Conservation (phyloP, 1,140 invertebrate species). For the Augochlora pura region DNA sequence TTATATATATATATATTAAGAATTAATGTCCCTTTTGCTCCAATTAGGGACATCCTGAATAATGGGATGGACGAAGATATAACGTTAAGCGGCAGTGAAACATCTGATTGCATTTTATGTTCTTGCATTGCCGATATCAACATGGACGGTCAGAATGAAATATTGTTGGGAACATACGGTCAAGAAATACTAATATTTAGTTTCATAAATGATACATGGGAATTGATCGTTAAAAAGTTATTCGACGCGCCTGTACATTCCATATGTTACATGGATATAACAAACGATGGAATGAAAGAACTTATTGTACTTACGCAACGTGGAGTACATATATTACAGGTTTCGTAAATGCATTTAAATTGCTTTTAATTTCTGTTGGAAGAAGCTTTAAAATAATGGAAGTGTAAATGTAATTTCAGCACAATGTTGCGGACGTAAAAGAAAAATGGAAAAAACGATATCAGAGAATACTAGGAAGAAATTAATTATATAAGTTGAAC, state of each 20-base stretch:
- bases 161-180: conserved; percentile 86
- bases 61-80: conserved; percentile 81
- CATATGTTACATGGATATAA: conserved; percentile 84
- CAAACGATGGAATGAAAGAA: conserved; percentile 86
- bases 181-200: conserved; percentile 84
- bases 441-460: conserved; percentile 69
- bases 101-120: conserved; percentile 82
- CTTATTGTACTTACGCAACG: conserved; percentile 85
- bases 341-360: conserved; percentile 54
- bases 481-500: neutral
- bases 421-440: conserved; percentile 69
- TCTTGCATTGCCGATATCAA: conserved; percentile 85
- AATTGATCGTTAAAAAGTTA: conserved; percentile 77
- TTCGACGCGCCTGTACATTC: conserved; percentile 84
- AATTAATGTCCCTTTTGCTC: conserved; percentile 28
- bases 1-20: conserved; percentile 34
- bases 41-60: conserved; percentile 82
- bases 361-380: conserved; percentile 29
- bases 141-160: conserved; percentile 87
- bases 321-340: conserved; percentile 86
- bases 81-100: conserved; percentile 81
- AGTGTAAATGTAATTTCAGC: conserved; percentile 61
- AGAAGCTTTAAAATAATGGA: conserved; percentile 9
- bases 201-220: conserved; percentile 77
- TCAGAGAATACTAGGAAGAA: conserved; percentile 46